Evolutionary conservation across 2,797 vertebrate species (phyloP).

Genomic region (Enteromius trimaculatus): DNA sequence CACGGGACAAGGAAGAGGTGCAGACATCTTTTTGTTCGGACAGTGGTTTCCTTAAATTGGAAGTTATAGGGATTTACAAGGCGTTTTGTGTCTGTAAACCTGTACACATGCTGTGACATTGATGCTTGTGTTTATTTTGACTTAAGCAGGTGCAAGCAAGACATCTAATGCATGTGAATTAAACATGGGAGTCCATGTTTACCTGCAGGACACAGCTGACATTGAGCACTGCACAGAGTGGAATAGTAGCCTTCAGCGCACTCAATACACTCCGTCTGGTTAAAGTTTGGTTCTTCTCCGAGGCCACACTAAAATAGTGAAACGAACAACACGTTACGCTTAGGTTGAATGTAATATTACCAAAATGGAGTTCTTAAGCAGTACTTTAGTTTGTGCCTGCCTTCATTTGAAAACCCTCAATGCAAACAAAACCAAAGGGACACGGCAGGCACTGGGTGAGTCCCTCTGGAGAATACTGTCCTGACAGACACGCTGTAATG

Average conservation of each 20-base stretch:
- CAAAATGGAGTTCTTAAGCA: background rate
- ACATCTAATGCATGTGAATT: constrained; percentile 59
- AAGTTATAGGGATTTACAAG: background rate
- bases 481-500: constrained; percentile 76
- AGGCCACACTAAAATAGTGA: constrained; percentile 70
- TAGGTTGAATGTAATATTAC: background rate
- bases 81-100: background rate
- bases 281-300: constrained; percentile 76
- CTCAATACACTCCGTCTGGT: constrained; percentile 70
- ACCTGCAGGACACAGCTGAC: constrained; percentile 83
- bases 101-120: constrained; percentile 25
- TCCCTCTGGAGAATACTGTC: constrained; percentile 83
- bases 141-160: constrained; percentile 39
- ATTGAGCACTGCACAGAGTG: constrained; percentile 66
- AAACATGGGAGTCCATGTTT: constrained; percentile 54
- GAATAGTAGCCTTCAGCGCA: constrained; percentile 76
- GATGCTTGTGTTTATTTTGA: constrained; percentile 34
- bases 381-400: constrained; percentile 62
- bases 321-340: background rate
- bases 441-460: constrained; percentile 78
- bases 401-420: constrained; percentile 75
- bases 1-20: constrained; percentile 72
- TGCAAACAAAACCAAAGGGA: constrained; percentile 78
- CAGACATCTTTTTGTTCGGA: constrained; percentile 72
- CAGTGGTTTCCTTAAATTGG: constrained; percentile 75